Conservation (phyloP, 2,797 vertebrate genomes). For the Oreochromis grahami region DNA sequence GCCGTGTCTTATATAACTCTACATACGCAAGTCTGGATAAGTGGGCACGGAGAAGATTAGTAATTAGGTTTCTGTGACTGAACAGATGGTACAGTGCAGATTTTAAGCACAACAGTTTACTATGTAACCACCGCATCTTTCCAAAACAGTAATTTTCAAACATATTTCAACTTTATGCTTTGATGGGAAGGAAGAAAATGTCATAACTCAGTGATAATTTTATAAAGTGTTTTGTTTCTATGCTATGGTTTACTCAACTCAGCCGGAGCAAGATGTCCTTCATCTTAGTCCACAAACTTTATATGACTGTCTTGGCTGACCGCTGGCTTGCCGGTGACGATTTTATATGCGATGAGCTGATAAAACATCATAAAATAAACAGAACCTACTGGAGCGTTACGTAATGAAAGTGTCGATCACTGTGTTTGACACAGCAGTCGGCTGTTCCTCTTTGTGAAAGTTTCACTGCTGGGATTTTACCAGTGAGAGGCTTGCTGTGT, state of each 20-base stretch:
- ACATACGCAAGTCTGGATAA: slow-evolving; percentile 37
- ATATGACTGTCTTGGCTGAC: neutral
- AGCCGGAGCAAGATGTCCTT: neutral
- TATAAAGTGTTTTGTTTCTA: neutral
- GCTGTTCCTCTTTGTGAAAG: neutral
- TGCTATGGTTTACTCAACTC: neutral
- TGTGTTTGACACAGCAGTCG: neutral
- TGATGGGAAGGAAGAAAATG: neutral
- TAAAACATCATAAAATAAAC: neutral
- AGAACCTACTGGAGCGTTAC: neutral
- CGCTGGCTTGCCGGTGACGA: neutral
- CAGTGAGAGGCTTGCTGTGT: neutral
- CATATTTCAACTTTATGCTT: neutral
- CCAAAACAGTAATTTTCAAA: slow-evolving; percentile 20
- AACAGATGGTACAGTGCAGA: slow-evolving; percentile 31
- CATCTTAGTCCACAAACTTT: neutral
- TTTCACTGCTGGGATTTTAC: neutral
- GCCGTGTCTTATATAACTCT: slow-evolving; percentile 60
- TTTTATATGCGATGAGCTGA: neutral
- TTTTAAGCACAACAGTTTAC: slow-evolving; percentile 25
- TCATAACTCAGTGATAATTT: neutral
- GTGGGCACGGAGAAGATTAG: slow-evolving; percentile 53
- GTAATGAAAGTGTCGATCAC: neutral
- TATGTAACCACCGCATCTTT: slow-evolving; percentile 10
- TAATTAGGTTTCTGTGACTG: slow-evolving; percentile 64